Evolutionary conservation across 2,888 invertebrate species (phyloP), one percentile per base, ranked within the genome.

Genomic region (Hirtodrosophila duncani): DNA sequence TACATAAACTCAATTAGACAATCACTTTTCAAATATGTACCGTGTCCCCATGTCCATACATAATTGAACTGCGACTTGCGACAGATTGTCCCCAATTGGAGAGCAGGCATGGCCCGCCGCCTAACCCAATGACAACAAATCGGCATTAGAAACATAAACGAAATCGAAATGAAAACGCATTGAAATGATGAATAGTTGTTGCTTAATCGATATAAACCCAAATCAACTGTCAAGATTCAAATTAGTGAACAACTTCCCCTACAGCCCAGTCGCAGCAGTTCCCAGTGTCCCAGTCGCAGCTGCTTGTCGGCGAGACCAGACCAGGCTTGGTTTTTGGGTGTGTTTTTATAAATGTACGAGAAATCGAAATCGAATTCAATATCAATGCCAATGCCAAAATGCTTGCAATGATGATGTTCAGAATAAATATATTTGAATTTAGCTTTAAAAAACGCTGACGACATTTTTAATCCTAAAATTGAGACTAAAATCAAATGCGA

Each of bases 391-490:
- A 70, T 78, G 78, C 74, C 70, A 77, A 69, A 65, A 45, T 51
- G 21, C 21, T 27, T 42, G 27, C 16, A 9, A 42, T 43, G 44
- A 20, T 58, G 39, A 43, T 10, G 38, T 9, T 16, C 21, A 27
- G 26, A 27, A 29, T 38, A 45, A 64, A 44, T 31, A 31, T 37
- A 48, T 39, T 45, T 26, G 59, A 68, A 63, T 77, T 60, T 74
- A 78, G 50, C 67, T 65, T 63, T 69, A 75, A 75, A 71, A 75
- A 75, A 69, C 39, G 77, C 80, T 77, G 77, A 77, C 77, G 77
- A 77, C 77, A 78, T 80, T 71, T 80, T 77, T 77, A 80, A 77
- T 71, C 74, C 78, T 77, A 74, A 77, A 77, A 80, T 68, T 71
- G 63, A 68, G 71, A 78, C 80, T 80, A 78, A 80, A 74, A 31